Conservation (phyloP, 2,113 vertebrate species). For the Myotis yumanensis region DNA sequence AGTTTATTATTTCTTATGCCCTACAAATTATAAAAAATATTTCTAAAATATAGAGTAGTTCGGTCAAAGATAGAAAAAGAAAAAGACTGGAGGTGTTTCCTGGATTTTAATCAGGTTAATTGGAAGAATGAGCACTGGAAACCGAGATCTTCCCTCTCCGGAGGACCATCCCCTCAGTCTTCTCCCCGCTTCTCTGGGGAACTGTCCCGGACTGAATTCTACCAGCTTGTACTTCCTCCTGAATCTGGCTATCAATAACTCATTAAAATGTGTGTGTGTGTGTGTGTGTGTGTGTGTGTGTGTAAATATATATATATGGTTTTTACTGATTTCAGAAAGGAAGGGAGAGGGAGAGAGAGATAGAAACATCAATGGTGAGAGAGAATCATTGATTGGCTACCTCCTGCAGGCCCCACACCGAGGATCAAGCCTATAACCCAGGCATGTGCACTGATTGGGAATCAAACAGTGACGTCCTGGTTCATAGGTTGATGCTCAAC, state of each 20-base stretch:
- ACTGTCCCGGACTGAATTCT: not conserved
- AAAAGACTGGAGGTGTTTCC: not conserved
- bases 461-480: no score
- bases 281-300: no score
- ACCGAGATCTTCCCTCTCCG: not conserved
- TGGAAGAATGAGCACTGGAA: slow-evolving; percentile 6
- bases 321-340: no score
- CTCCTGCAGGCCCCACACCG: no score
- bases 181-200: not conserved
- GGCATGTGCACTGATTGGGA: no score
- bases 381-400: no score
- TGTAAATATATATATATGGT: no score
- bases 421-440: no score
- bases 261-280: not conserved
- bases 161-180: not conserved
- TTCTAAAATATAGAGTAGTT: slow-evolving; percentile 10
- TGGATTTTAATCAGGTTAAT: not conserved
- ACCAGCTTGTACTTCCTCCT: not conserved
- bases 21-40: not conserved
- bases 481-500: no score
- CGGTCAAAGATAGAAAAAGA: slow-evolving; percentile 9
- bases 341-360: no score
- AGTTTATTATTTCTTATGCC: not conserved
- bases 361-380: no score
- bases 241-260: not conserved